Evolutionary conservation across 2,888 invertebrate genomes (phyloP), one percentile per base, ranked within the genome.

Genomic region (Sphaerophoria rueppellii): DNA sequence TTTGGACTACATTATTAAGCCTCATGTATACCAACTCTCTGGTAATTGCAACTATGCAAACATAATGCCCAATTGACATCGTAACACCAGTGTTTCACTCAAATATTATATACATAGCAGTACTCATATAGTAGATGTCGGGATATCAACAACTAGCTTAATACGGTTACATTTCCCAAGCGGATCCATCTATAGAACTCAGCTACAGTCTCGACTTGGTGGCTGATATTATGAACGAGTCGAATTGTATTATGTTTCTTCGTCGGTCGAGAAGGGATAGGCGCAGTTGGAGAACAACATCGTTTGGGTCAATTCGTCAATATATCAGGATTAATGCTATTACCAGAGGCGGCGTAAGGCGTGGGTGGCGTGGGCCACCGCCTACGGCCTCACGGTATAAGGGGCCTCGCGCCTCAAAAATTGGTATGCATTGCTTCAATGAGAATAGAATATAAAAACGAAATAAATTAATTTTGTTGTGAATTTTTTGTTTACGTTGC

Each of bases 1-100:
- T 77, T 82, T 82, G 60, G 77, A 82, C 77, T 77, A 82, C 82
- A 82, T 82, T 82, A 82, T 82, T 82, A 82, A 82, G 82, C 82
- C 77, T 73, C 73, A 73, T 82, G 82, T 82, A 82, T 61, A 82
- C 73, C 54, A 73, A 60, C 67, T 72, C 77, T 72, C 77, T 82
- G n/a, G 73, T 82, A 77, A n/a, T n/a, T n/a, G n/a, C n/a, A n/a
- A 73, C 77, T 82, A 73, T 82, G 82, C 82, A 82, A 82, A 77
- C 82, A 77, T 82, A 77, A 82, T 82, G 63, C 82, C 82, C 73
- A 55, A 77, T 72, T 77, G 82, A 82, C 82, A 82, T 82, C 55
- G 77, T 82, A 82, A 77, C 77, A 77, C 60, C 48, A 71, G 58
- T 6, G 4, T 43, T 43, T 7, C 46, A 48, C 16, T 60, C 52